phyloP scores from a whole-genome alignment of 2,888 invertebrate genomes.

The Pseudococcus jackbeardsleyi region DNA sequence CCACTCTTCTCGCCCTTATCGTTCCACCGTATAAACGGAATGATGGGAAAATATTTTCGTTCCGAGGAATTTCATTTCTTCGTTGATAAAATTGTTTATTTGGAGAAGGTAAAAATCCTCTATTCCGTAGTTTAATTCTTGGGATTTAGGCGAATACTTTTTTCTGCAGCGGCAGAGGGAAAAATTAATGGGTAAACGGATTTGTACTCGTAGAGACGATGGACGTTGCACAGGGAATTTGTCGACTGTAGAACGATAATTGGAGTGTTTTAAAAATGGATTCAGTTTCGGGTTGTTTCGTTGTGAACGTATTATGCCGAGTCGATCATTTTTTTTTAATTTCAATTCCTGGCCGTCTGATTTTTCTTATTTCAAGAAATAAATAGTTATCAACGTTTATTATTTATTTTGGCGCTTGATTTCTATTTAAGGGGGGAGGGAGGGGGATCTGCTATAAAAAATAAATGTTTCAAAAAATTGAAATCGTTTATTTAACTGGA shows the following conservation, averaged over 20 bases:
- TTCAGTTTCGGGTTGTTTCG: neutral
- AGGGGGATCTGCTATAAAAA: too few relatives aligned
- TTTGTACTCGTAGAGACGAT: neutral
- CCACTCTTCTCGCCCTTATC: neutral
- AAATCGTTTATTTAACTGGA: too few relatives aligned
- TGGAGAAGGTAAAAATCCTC: slow-evolving; percentile 31
- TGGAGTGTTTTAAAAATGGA: neutral
- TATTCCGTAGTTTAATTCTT: neutral
- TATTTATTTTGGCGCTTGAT: neutral
- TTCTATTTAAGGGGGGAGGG: too few relatives aligned
- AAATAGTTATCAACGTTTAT: neutral
- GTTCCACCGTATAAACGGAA: neutral
- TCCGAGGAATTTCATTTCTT: slow-evolving; percentile 19
- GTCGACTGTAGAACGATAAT: neutral
- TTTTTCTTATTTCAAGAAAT: neutral
- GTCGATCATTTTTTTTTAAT: neutral
- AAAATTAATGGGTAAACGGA: slow-evolving; percentile 11
- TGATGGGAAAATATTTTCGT: slow-evolving; percentile 20
- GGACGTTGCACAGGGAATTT: neutral
- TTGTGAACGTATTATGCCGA: neutral
- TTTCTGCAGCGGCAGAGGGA: neutral
- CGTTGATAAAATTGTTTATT: slow-evolving; percentile 23
- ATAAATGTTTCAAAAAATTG: too few relatives aligned
- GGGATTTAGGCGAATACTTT: slow-evolving; percentile 8
- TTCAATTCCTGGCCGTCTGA: neutral